phyloP scores from a whole-genome alignment of 2,113 vertebrate genomes.

The Cebidichthys violaceus region DNA sequence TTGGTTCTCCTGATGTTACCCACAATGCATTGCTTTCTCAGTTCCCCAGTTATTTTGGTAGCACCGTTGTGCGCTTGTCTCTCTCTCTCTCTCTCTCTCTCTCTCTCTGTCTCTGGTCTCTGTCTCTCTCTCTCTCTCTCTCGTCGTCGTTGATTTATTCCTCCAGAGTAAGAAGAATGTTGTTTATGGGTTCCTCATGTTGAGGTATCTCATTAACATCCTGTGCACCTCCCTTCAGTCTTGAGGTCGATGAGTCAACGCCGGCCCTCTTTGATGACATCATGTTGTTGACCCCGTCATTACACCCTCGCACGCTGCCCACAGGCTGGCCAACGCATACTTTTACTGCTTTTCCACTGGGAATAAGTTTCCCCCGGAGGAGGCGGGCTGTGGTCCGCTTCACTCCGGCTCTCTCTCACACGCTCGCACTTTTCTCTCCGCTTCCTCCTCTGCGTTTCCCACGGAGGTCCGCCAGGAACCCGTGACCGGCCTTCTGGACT shows the following conservation, averaged over 20 bases:
- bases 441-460: slow-evolving; percentile 69
- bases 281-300: slow-evolving; percentile 83
- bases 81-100: no score
- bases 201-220: slow-evolving; percentile 75
- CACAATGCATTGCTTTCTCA: slow-evolving; percentile 7
- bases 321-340: slow-evolving; percentile 68
- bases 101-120: no score
- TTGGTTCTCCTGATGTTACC: slow-evolving; percentile 9
- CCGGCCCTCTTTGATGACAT: slow-evolving; percentile 83
- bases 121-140: no score
- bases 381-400: slow-evolving; percentile 36
- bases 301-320: slow-evolving; percentile 72
- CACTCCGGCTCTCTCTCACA: slow-evolving; percentile 50
- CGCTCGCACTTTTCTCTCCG: slow-evolving; percentile 46
- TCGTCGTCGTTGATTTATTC: slow-evolving; percentile 52
- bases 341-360: slow-evolving; percentile 61
- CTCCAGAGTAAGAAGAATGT: slow-evolving; percentile 50
- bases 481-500: slow-evolving; percentile 50
- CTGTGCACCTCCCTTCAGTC: slow-evolving; percentile 60
- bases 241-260: slow-evolving; percentile 81
- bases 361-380: slow-evolving; percentile 46
- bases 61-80: slow-evolving; percentile 19
- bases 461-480: slow-evolving; percentile 44
- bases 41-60: slow-evolving; percentile 35
- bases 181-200: slow-evolving; percentile 71